Conservation (phyloP, 1,140 invertebrate genomes). For the Drosophila littoralis region DNA sequence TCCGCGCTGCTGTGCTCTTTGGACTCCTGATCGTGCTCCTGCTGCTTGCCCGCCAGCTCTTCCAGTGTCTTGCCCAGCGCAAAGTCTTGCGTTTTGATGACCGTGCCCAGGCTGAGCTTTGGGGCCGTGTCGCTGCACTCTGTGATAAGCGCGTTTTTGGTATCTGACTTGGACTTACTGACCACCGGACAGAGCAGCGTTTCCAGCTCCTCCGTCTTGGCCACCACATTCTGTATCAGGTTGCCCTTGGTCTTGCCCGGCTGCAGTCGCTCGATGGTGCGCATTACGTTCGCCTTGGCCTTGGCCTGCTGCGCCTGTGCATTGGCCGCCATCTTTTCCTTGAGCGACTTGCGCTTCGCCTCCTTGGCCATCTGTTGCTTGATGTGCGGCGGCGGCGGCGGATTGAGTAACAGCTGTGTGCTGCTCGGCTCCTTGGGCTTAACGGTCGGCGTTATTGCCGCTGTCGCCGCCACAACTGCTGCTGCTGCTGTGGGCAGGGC, state of each 20-base stretch:
- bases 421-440: conserved; percentile 84
- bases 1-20: conserved; percentile 69
- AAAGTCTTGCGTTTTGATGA: conserved; percentile 88
- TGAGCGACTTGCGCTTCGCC: conserved; percentile 75
- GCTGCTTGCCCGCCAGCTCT: conserved; percentile 85
- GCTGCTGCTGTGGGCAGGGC: neutral
- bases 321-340: conserved; percentile 70
- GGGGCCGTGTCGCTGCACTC: conserved; percentile 88
- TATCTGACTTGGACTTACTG: conserved; percentile 85
- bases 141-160: conserved; percentile 85
- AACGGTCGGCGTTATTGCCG: conserved; percentile 81
- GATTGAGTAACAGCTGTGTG: conserved; percentile 70
- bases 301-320: conserved; percentile 75
- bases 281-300: conserved; percentile 90
- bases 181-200: conserved; percentile 61
- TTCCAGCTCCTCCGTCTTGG: conserved; percentile 83
- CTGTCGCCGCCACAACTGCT: conserved; percentile 78
- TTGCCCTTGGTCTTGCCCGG: conserved; percentile 94
- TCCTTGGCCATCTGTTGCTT: conserved; percentile 81
- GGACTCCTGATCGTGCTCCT: conserved; percentile 57
- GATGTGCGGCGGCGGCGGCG: conserved; percentile 78
- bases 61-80: conserved; percentile 86
- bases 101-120: conserved; percentile 92
- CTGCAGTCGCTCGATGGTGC: conserved; percentile 92
- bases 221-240: conserved; percentile 87